Conservation (phyloP, 2,797 vertebrate genomes). For the Rhabdomys pumilio region DNA sequence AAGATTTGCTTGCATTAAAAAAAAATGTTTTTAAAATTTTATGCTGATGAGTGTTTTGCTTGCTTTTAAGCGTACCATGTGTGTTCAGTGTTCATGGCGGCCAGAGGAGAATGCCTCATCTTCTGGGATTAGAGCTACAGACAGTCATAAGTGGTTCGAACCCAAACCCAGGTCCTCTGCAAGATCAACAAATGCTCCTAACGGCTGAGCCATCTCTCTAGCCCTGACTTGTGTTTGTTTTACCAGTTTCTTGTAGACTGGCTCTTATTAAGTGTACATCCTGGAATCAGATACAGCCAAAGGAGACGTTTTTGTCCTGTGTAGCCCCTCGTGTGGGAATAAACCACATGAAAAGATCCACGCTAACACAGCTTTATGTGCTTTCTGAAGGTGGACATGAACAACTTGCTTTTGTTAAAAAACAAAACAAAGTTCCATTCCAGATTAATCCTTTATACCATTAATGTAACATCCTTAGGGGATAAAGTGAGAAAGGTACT, state of each 20-base stretch:
- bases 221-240: background rate
- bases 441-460: background rate
- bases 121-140: background rate
- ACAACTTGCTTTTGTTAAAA: background rate
- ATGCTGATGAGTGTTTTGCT: background rate
- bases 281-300: slow-evolving; percentile 11
- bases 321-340: background rate
- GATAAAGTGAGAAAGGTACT: background rate
- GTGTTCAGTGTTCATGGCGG: background rate
- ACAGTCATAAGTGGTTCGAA: background rate
- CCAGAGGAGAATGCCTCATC: background rate
- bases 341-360: background rate
- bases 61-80: background rate
- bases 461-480: background rate
- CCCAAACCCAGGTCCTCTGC: background rate
- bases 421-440: background rate
- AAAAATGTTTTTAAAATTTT: background rate
- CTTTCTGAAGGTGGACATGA: slow-evolving; percentile 1
- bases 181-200: background rate
- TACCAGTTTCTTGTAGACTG: background rate
- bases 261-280: slow-evolving; percentile 14
- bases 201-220: background rate
- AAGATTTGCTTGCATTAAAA: background rate
- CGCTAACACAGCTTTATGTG: background rate
- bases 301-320: background rate